Conservation (phyloP, 2,113 vertebrate species). For the Hyla sarda region DNA sequence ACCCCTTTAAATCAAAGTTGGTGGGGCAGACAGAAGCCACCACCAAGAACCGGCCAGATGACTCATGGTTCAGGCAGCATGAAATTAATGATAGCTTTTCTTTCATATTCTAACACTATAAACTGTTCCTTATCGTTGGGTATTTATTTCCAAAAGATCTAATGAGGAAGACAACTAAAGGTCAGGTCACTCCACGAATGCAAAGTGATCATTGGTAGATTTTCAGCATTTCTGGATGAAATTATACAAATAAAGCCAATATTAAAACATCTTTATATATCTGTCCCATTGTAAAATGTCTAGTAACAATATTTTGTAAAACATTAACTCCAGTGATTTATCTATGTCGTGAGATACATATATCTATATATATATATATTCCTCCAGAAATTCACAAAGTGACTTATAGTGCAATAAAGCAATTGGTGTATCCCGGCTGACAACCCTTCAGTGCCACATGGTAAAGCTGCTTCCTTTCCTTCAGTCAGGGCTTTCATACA, state of each 20-base stretch:
- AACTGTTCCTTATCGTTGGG: not conserved
- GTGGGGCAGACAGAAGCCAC: no score
- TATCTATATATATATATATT: slow-evolving; percentile 9
- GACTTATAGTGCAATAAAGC: slow-evolving; percentile 82
- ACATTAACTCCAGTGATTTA: slow-evolving; percentile 49
- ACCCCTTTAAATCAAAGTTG: no score
- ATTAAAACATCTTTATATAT: slow-evolving; percentile 21
- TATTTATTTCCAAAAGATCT: not conserved
- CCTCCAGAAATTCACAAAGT: slow-evolving; percentile 77
- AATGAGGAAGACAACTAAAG: not conserved
- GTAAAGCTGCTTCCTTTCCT: slow-evolving; percentile 10
- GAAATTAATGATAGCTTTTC: no score
- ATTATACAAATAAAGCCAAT: not conserved
- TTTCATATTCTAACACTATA: no score
- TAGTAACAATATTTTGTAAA: slow-evolving; percentile 7
- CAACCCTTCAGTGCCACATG: slow-evolving; percentile 37
- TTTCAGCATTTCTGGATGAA: not conserved
- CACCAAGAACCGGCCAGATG: no score
- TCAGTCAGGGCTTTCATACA: not conserved
- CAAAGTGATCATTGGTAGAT: not conserved
- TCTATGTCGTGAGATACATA: slow-evolving; percentile 39
- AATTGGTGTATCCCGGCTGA: slow-evolving; percentile 61
- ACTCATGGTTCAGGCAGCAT: no score
- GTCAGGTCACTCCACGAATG: not conserved
- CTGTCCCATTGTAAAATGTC: slow-evolving; percentile 9